Evolutionary conservation across 2,797 vertebrate genomes (phyloP), one percentile per base, ranked within the genome.

Genomic region (Leptodactylus fallax): DNA sequence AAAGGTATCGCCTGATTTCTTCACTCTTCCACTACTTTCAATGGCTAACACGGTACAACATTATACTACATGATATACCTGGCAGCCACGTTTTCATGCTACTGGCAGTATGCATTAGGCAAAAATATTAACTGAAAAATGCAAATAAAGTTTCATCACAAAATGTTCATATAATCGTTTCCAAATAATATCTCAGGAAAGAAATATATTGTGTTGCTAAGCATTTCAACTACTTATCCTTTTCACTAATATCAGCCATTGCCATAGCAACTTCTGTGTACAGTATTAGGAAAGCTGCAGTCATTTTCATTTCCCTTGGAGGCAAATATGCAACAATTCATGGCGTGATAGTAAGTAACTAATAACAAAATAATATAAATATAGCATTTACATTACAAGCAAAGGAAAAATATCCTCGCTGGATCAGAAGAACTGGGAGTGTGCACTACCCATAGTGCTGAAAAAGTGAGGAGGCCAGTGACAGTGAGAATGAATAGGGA

Each of bases 271-370:
- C 86, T 23, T 51, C 72, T 55, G 27, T 67, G 71, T 55, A 83
- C 80, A 55, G 60, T 77, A 53, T 82, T 53, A 27, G 71, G 56
- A 82, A 51, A 83, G 45, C 74, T 53, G 86, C 86, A 77, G 60
- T 82, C 86, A 87, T 87, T 74, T 87, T 83, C 65, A 83, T 82
- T 83, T 83, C 60, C 80, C 87, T 87, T 47, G 19, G 80, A 87
- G 71, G 72, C 86, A 83, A 78, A 78, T 77, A 49, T 78, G 61
- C 80, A 63, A 61, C 47, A 83, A 83, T 65, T 56, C 27, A 67
- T 71, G 81, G n/a, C 60, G 51, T 79, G 61, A 79, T 83, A 78
- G 72, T 36, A 83, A 78, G 23, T 79, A 71, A 78, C 67, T 49
- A 78, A 78, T 55, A 78, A 56, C 47, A 47, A 77, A 78, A 79